Base-by-base conservation (phyloP, 2,888 invertebrate genomes). In the Adineta ricciae region DNA sequence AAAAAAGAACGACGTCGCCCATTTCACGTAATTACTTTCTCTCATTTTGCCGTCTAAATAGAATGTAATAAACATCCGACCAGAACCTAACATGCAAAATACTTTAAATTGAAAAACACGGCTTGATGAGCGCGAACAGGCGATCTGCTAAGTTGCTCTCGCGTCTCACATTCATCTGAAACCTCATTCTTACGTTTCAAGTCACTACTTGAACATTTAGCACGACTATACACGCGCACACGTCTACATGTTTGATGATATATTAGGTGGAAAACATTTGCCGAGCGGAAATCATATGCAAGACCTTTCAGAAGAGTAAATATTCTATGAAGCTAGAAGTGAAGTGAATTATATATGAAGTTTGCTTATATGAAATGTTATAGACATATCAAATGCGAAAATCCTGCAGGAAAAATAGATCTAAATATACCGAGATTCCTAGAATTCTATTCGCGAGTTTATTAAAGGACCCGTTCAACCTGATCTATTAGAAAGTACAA, bases 51-150 rank as follows among this genome's bases (percentile, higher is more conserved):
- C 52, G 21, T 11, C n/a, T 9, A 24, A 24, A 9, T n/a, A n/a
- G n/a, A 27, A n/a, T 27, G 7, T n/a, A 0, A n/a, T 5, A n/a
- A n/a, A 9, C 2, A n/a, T 7, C 7, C 9, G 8, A n/a, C 1
- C n/a, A 56, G 9, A 0, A 56, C 32, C 14, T 27, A 4, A 16
- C 27, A 27, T 32, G 27, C 11, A 32, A 64, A 64, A 27, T 16
- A 9, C 11, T 46, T 46, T 46, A 46, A 46, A 46, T 46, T 11
- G 5, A 8, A 46, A 46, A 46, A 46, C 46, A n/a, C n/a, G n/a
- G n/a, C n/a, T n/a, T n/a, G n/a, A n/a, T n/a, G n/a, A n/a, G n/a
- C n/a, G n/a, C n/a, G n/a, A n/a, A n/a, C n/a, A n/a, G n/a, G n/a
- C 46, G 11, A 46, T 46, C 46, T 46, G 46, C 11, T 46, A 8